phyloP scores from a whole-genome alignment of 2,888 invertebrate species.

The Tenthredo livida region DNA sequence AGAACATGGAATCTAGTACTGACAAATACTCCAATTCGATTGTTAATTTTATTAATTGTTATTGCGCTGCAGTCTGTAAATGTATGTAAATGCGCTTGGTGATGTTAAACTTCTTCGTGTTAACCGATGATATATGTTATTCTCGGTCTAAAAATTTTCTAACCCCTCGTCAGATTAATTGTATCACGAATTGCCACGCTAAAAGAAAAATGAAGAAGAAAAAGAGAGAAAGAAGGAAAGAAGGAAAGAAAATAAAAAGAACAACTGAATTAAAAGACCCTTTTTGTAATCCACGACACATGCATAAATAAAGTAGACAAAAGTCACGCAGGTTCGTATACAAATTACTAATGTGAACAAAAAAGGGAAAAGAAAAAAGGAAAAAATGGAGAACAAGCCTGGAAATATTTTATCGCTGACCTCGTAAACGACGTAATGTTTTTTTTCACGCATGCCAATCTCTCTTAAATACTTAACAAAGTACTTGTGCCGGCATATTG shows the following conservation, averaged over 20 bases:
- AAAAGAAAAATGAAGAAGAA: background rate
- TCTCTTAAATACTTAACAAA: background rate
- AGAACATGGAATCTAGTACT: too few species aligned
- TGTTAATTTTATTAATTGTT: too few species aligned
- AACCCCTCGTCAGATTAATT: background rate
- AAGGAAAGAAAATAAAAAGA: background rate
- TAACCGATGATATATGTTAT: background rate
- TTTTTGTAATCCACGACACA: constrained; percentile 17
- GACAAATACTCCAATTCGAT: too few species aligned
- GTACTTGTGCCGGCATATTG: background rate
- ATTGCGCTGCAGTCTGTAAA: background rate
- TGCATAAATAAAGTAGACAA: constrained; percentile 23
- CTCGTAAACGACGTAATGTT: constrained; percentile 5
- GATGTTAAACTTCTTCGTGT: background rate
- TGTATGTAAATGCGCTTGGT: background rate
- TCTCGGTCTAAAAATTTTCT: background rate
- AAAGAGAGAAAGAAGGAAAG: background rate
- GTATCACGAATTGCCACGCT: background rate
- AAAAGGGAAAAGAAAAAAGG: background rate
- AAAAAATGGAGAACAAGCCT: background rate
- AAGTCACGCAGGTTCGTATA: background rate
- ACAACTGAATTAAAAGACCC: background rate
- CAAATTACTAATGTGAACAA: background rate
- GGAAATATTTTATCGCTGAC: constrained; percentile 15
- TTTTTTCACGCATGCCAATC: constrained; percentile 41